Evolutionary conservation across 2,888 invertebrate genomes (phyloP).

Genomic region (Asteroscopus sphinx): DNA sequence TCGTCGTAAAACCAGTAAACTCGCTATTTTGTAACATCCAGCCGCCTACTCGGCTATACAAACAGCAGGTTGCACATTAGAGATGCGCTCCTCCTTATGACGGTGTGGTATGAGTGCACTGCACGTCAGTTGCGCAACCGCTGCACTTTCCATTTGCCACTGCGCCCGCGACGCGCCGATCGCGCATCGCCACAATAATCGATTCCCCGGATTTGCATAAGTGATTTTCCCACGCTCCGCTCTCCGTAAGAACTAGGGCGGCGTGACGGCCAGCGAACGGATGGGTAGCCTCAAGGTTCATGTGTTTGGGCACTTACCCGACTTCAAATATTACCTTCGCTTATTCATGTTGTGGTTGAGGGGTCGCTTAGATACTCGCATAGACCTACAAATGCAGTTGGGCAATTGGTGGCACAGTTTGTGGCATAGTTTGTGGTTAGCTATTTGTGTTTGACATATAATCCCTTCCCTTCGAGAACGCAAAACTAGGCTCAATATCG

Average conservation of each 20-base stretch:
- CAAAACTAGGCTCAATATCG: conserved; percentile 23
- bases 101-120: conserved; percentile 50
- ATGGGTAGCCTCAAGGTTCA: conserved; percentile 81
- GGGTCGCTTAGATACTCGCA: conserved; percentile 28
- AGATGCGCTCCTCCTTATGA: conserved; percentile 42
- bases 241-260: conserved; percentile 79
- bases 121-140: conserved; percentile 76
- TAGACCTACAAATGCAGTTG: conserved; percentile 36
- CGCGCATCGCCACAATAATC: conserved; percentile 76
- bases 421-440: conserved; percentile 47
- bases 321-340: conserved; percentile 10
- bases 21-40: conserved; percentile 41
- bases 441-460: conserved; percentile 51
- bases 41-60: conserved; percentile 12
- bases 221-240: conserved; percentile 85
- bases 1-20: conserved; percentile 12
- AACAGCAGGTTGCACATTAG: conserved; percentile 50
- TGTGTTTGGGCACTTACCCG: conserved; percentile 51
- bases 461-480: conserved; percentile 40
- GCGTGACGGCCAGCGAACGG: conserved; percentile 81
- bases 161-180: conserved; percentile 60
- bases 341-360: conserved; percentile 37
- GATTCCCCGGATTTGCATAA: conserved; percentile 86
- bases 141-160: conserved; percentile 83
- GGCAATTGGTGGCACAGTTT: conserved; percentile 44